phyloP scores from a whole-genome alignment of 2,888 invertebrate genomes.

The Drosophila nigritarsus region DNA sequence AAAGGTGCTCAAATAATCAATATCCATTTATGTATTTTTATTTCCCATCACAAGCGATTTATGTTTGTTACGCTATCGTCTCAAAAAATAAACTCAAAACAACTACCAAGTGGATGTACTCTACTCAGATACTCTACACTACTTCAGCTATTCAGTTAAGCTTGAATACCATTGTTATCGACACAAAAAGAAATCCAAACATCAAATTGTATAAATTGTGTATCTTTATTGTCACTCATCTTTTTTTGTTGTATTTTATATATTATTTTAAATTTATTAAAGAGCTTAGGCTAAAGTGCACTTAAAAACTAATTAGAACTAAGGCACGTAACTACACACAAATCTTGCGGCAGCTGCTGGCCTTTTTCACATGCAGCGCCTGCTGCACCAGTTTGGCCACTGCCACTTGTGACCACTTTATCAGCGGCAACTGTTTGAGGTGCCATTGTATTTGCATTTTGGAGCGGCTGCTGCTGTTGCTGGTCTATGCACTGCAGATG shows the following conservation, averaged over 20 bases:
- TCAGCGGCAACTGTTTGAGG: constrained; percentile 8
- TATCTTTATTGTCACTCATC: constrained; percentile 24
- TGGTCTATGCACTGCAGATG: constrained; percentile 2
- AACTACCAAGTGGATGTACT: background rate
- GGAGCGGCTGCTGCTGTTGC: constrained; percentile 10
- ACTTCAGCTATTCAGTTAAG: background rate
- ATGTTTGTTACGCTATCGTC: no score
- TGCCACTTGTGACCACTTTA: constrained; percentile 1
- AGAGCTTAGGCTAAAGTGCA: constrained; percentile 23
- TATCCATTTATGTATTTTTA: background rate
- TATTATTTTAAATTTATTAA: background rate
- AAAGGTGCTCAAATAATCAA: background rate
- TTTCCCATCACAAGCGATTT: background rate
- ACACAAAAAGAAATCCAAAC: background rate
- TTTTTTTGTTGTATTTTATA: background rate
- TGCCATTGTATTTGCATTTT: constrained; percentile 12
- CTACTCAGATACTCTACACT: background rate
- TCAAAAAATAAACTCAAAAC: background rate
- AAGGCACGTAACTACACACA: constrained; percentile 62
- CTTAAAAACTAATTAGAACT: constrained; percentile 58
- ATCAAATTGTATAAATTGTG: constrained; percentile 11
- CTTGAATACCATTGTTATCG: background rate
- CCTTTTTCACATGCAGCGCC: background rate
- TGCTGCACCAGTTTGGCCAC: background rate
- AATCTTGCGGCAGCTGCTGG: constrained; percentile 65